These are phyloP conservation scores for Spatulosminthurus flaviceps DNA, from an alignment of 2,888 invertebrate genomes.

Conservation along the genomic window DNA sequence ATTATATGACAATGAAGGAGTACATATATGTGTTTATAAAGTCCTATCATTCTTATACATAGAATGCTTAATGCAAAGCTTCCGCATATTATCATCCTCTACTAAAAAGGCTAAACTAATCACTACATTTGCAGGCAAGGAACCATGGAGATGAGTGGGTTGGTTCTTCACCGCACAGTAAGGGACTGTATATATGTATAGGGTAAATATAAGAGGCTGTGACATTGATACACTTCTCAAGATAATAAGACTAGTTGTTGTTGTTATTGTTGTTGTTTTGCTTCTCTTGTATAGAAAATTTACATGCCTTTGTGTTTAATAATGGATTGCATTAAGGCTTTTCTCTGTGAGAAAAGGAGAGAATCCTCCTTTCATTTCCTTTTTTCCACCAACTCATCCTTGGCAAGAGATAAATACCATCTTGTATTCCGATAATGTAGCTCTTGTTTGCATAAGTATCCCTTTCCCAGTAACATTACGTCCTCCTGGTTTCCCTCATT, in stretches of 20 bases:
- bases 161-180: background rate
- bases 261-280: background rate
- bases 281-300: background rate
- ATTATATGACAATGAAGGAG: background rate
- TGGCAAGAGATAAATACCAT: background rate
- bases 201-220: background rate
- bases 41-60: too few species aligned
- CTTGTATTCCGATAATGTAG: conserved; percentile 1
- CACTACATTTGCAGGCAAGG: conserved; percentile 7
- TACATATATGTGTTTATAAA: background rate
- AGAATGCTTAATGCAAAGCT: background rate
- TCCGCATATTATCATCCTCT: background rate
- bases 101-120: background rate
- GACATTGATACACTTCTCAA: background rate
- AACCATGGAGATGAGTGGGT: background rate
- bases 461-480: background rate
- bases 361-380: background rate
- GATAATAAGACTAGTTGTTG: conserved; percentile 2
- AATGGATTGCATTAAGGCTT: background rate
- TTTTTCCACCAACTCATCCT: conserved; percentile 16
- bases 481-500: too few species aligned
- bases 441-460: background rate
- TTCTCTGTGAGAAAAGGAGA: background rate
- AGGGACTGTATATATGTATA: background rate
- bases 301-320: conserved; percentile 14